Evolutionary conservation across 2,113 vertebrate species (phyloP).

Genomic region (Brachirus orientalis): DNA sequence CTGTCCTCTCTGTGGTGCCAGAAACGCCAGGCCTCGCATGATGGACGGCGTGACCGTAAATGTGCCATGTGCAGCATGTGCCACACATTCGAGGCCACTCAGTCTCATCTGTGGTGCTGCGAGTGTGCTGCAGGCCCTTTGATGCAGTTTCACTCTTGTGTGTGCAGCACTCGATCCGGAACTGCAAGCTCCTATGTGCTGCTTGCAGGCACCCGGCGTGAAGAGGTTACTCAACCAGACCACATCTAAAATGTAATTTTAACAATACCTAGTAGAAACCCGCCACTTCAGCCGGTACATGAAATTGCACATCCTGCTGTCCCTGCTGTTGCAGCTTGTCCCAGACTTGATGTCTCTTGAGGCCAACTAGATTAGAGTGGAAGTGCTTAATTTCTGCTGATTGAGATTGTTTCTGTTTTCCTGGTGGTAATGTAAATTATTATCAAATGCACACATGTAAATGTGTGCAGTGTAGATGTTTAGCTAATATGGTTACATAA

Average conservation of each 20-base stretch:
- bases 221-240: slow-evolving; percentile 2
- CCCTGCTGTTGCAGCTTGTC: not conserved
- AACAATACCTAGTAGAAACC: not conserved
- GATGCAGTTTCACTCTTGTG: slow-evolving; percentile 25
- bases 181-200: not conserved
- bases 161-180: slow-evolving; percentile 12
- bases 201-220: slow-evolving; percentile 1
- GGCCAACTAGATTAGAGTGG: slow-evolving; percentile 36
- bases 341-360: not conserved
- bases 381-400: slow-evolving; percentile 65
- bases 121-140: not conserved
- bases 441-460: not conserved
- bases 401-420: slow-evolving; percentile 21
- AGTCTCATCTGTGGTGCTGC: not conserved
- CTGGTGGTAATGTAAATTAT: slow-evolving; percentile 5
- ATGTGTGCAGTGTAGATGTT: not conserved
- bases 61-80: slow-evolving; percentile 2
- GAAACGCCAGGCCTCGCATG: no score
- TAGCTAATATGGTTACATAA: slow-evolving; percentile 8
- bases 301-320: slow-evolving; percentile 27
- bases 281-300: slow-evolving; percentile 1
- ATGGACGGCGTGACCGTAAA: not conserved
- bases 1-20: no score
- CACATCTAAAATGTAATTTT: slow-evolving; percentile 6
- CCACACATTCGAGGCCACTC: not conserved